A percentile compares a stretch with the other conserved stretches of the same genome.
phyloP scores from a whole-genome alignment of 2,113 vertebrate species.

The Pachycephala philippinensis region DNA sequence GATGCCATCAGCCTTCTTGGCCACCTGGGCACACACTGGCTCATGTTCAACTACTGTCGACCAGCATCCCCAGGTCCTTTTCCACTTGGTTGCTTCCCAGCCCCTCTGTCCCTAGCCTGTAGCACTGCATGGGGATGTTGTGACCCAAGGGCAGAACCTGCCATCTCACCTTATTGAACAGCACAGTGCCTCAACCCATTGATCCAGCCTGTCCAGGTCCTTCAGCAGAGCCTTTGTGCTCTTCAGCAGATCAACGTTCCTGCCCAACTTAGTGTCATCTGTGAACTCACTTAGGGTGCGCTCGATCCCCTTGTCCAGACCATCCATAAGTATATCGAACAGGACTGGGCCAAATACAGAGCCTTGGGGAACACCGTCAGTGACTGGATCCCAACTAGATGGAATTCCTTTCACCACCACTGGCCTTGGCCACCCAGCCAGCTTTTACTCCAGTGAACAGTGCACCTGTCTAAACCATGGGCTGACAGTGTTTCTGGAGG shows the following conservation, averaged over 20 bases:
- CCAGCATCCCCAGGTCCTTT: no score
- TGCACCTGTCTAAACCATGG: background rate
- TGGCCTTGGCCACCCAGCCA: background rate
- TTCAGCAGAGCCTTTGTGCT: background rate
- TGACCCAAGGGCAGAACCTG: background rate
- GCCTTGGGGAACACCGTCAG: background rate
- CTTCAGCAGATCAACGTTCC: background rate
- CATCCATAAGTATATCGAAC: background rate
- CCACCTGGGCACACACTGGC: no score
- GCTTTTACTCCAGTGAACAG: background rate
- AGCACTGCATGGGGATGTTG: no score
- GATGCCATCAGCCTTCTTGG: no score
- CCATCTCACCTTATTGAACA: background rate
- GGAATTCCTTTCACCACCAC: background rate
- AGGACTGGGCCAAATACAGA: background rate
- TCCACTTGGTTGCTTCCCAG: no score
- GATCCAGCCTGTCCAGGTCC: background rate
- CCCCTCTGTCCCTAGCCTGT: no score
- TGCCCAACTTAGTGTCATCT: background rate
- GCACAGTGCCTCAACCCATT: background rate
- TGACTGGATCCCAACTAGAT: accelerated
- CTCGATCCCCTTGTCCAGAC: background rate
- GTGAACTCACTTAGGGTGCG: background rate
- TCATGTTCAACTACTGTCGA: no score
- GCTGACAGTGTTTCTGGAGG: background rate